Evolutionary conservation across 1,140 invertebrate species (phyloP).

Genomic region (Coelopa frigida): DNA sequence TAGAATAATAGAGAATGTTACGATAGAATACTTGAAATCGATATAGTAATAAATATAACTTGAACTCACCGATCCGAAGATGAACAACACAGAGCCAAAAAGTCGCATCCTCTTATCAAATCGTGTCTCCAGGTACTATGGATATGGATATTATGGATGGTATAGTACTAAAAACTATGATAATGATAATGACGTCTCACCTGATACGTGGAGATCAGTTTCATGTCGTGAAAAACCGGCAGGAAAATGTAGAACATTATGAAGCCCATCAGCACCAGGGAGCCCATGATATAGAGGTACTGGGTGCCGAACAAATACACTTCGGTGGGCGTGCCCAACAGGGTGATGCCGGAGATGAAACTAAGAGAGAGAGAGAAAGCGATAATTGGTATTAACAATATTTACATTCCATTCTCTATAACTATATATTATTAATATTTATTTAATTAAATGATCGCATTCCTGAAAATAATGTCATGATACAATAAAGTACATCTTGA

Average conservation of each 20-base stretch:
- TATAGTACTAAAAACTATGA: neutral
- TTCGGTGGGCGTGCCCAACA: conserved; percentile 69
- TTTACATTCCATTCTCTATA: no score
- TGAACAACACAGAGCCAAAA: conserved; percentile 67
- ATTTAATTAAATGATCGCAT: no score
- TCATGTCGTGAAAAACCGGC: conserved; percentile 73
- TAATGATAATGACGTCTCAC: conserved; percentile 43
- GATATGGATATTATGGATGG: conserved; percentile 6
- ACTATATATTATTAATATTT: no score
- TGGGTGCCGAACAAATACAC: conserved; percentile 73
- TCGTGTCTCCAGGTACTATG: conserved; percentile 70
- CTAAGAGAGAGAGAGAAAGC: conserved; percentile 40
- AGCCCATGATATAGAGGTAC: conserved; percentile 57
- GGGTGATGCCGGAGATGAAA: conserved; percentile 57
- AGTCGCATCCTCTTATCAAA: conserved; percentile 64
- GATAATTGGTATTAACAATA: no score
- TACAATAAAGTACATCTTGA: no score
- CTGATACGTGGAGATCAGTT: conserved; percentile 76
- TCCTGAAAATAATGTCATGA: no score
- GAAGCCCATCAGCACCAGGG: conserved; percentile 56
- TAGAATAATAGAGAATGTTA: no score
- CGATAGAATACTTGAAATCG: no score
- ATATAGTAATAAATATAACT: no score
- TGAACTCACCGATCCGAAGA: conserved; percentile 57
- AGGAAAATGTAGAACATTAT: conserved; percentile 63